Base-by-base conservation (phyloP, 2,113 vertebrate species). In the Psittacara wagleri region DNA sequence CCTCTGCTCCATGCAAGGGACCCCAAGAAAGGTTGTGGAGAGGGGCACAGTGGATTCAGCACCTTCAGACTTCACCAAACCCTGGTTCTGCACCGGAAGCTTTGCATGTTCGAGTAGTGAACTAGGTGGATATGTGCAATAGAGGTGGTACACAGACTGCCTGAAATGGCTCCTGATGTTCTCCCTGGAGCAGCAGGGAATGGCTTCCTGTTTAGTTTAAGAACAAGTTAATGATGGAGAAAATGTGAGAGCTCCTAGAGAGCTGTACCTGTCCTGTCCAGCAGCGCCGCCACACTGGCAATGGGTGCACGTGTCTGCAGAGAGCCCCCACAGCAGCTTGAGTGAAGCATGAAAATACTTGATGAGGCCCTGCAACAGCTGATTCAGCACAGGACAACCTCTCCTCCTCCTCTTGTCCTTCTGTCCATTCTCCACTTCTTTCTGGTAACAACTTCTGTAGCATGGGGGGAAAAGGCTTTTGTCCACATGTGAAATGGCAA, bases 161-260 rank as follows among this genome's bases (percentile, higher is more conserved):
- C 59, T 15, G 5, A 37, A 39, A 29, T 0, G 0, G 7, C 48
- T 64, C 55, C 55, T 11, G 4, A 0, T 43, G 37, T 9, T 39
- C 29, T 6, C 41, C 19, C n/a, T 5, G 31, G 54, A 55, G 39
- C 27, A 29, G 63, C 81, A 66, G 57, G 46, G 39, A 88, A 29
- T 1, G 3, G 29, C 61, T 81, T 63, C 24, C 24, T 44, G 27
- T 17, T 76, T 33, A 9, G 63, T 83, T 44, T 22, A 20, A 54
- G 52, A 54, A 54, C 52, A 54, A 59, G 66, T 51, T 78, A 54
- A 84, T 22, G 73, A 91, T 43, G 86, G 88, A 84, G 83, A 39
- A 59, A 8, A 12, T 7, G 51, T 23, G 73, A 63, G 84, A 62
- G 46, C 33, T 63, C 39, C 61, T 55, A 3, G 25, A 85, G 77